A percentile compares a stretch with the other conserved stretches of the same genome.
These are phyloP conservation scores for Nesogale talazaci DNA, from an alignment of 2,113 vertebrate species.

Conservation along the genomic window DNA sequence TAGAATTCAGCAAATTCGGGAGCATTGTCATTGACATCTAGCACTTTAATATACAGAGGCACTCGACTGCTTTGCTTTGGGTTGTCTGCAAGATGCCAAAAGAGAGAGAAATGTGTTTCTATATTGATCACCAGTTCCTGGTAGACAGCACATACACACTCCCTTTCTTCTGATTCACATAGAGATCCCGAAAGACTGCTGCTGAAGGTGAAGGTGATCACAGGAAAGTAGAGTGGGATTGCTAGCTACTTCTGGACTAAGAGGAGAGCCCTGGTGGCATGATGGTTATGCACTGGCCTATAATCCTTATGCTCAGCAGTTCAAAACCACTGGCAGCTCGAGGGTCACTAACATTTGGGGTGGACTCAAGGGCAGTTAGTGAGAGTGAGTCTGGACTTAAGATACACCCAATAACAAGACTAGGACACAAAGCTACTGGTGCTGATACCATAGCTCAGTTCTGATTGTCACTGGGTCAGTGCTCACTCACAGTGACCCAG, in stretches of 20 bases:
- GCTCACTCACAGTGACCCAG: too few relatives aligned
- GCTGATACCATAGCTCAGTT: not conserved
- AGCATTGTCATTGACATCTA: conserved; percentile 97
- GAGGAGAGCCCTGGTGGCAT: too few relatives aligned
- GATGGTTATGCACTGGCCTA: too few relatives aligned
- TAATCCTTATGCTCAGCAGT: too few relatives aligned
- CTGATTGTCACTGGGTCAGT: too few relatives aligned
- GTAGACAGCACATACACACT: not conserved
- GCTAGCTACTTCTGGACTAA: not conserved
- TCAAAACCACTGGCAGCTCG: too few relatives aligned
- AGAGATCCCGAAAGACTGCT: not conserved
- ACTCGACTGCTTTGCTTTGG: conserved; percentile 92
- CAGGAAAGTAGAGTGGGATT: not conserved
- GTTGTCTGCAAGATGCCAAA: conserved; percentile 89
- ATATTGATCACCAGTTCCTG: not conserved
- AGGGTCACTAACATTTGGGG: too few relatives aligned
- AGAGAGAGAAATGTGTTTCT: conserved; percentile 61
- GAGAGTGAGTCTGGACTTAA: not conserved
- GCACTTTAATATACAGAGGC: conserved; percentile 92
- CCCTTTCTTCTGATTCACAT: not conserved
- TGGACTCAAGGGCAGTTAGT: too few relatives aligned
- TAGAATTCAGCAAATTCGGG: conserved; percentile 94
- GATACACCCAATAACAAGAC: not conserved
- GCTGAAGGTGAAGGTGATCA: not conserved
- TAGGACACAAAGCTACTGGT: not conserved